Percentiles rank a stretch among this genome's conserved stretches.
phyloP scores from a whole-genome alignment of 2,797 vertebrate species.

The Hydrocynus forskahlii region DNA sequence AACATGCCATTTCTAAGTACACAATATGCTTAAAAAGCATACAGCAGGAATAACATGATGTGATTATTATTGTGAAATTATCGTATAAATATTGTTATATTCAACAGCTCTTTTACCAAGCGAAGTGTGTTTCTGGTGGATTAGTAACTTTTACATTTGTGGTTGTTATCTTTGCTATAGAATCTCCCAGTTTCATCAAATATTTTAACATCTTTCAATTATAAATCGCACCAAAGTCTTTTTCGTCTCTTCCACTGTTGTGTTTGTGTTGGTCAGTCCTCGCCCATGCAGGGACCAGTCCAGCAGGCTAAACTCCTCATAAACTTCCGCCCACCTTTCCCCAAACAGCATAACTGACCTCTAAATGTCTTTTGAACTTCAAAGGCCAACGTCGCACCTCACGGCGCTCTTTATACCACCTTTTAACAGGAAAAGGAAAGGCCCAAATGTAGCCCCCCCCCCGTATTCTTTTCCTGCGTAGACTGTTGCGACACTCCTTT shows the following conservation, averaged over 20 bases:
- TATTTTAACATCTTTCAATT: too few relatives aligned
- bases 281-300: conserved; percentile 7
- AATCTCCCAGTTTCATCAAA: too few relatives aligned
- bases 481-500: conserved; percentile 41
- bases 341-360: conserved; percentile 78
- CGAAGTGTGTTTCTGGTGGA: too few relatives aligned
- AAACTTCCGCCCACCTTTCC: conserved; percentile 60
- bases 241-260: neutral
- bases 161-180: too few relatives aligned
- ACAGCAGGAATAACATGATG: too few relatives aligned
- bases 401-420: conserved; percentile 37
- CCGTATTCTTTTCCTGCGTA: conserved; percentile 5
- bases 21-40: too few relatives aligned
- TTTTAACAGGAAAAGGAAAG: conserved; percentile 60
- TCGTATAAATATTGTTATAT: too few relatives aligned
- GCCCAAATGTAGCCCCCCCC: conserved; percentile 47
- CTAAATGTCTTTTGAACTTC: conserved; percentile 74
- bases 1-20: too few relatives aligned
- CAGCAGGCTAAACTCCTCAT: conserved; percentile 17
- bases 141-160: too few relatives aligned
- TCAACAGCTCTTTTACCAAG: too few relatives aligned
- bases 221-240: neutral
- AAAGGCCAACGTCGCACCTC: conserved; percentile 73
- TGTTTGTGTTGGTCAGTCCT: conserved; percentile 18
- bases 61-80: too few relatives aligned